phyloP scores from a whole-genome alignment of 2,888 invertebrate species.

The Cotesia congregata region DNA sequence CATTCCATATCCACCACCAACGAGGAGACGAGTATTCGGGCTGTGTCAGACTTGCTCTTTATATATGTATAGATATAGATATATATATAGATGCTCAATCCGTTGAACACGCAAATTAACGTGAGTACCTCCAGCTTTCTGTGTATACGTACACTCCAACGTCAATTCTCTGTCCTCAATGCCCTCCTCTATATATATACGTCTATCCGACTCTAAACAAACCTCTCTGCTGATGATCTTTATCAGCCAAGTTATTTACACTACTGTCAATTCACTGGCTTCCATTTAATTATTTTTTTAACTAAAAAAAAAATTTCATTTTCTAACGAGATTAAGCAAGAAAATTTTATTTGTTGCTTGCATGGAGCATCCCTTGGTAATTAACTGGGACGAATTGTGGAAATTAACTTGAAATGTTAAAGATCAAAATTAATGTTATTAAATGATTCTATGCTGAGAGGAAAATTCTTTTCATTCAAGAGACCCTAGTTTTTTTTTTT shows the following conservation, averaged over 20 bases:
- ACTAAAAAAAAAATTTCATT: not conserved
- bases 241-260: not conserved
- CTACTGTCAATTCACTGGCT: slow-evolving; percentile 1
- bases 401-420: no score
- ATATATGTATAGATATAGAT: not conserved
- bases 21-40: slow-evolving; percentile 14
- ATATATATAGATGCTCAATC: slow-evolving; percentile 40
- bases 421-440: no score
- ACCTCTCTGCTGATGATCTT: not conserved
- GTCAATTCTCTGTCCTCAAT: not conserved
- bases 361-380: no score
- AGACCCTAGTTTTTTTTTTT: no score
- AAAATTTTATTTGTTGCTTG: not conserved
- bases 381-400: no score
- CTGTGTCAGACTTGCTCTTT: slow-evolving; percentile 14
- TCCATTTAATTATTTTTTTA: not conserved
- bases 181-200: slow-evolving; percentile 6
- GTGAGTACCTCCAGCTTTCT: slow-evolving; percentile 10
- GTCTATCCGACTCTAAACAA: not conserved
- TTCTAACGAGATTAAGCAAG: not conserved
- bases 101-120: slow-evolving; percentile 59
- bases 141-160: not conserved
- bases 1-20: slow-evolving; percentile 25
- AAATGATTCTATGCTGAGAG: no score
- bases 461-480: no score